Evolutionary conservation across 1,140 invertebrate genomes (phyloP).

Genomic region (Drosophila kepulauana): DNA sequence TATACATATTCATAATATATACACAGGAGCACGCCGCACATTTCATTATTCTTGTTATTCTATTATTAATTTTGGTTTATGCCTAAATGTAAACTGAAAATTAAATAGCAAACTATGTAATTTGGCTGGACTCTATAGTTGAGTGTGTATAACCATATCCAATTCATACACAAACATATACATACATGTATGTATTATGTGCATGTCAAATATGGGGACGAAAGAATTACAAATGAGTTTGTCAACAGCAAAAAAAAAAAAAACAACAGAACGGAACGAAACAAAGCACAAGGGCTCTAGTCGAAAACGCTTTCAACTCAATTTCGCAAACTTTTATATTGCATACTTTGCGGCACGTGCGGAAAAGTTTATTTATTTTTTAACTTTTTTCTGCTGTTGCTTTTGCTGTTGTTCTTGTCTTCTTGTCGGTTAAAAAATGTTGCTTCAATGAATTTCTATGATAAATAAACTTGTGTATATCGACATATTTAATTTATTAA

Average conservation of each 20-base stretch:
- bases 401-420: not conserved
- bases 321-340: constrained; percentile 44
- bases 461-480: constrained; percentile 27
- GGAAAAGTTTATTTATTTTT: constrained; percentile 30
- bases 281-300: constrained; percentile 26
- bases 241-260: constrained; percentile 56
- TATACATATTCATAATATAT: constrained; percentile 52
- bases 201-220: constrained; percentile 36
- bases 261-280: constrained; percentile 29
- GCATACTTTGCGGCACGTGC: constrained; percentile 37
- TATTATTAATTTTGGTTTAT: constrained; percentile 62
- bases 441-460: constrained; percentile 33
- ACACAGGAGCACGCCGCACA: constrained; percentile 34
- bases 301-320: constrained; percentile 32
- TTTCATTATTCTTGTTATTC: constrained; percentile 46
- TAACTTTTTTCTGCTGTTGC: not conserved
- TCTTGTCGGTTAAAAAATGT: constrained; percentile 16
- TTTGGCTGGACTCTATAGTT: constrained; percentile 61
- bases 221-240: constrained; percentile 67
- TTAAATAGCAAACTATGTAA: constrained; percentile 49
- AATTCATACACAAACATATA: not conserved
- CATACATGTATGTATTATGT: constrained; percentile 29
- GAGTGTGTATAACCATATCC: constrained; percentile 5
- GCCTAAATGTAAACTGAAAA: constrained; percentile 51
- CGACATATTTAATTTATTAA: constrained; percentile 27